These are phyloP conservation scores for Onychomys leucogaster DNA, from an alignment of 2,797 vertebrate genomes.

Conservation along the genomic window DNA sequence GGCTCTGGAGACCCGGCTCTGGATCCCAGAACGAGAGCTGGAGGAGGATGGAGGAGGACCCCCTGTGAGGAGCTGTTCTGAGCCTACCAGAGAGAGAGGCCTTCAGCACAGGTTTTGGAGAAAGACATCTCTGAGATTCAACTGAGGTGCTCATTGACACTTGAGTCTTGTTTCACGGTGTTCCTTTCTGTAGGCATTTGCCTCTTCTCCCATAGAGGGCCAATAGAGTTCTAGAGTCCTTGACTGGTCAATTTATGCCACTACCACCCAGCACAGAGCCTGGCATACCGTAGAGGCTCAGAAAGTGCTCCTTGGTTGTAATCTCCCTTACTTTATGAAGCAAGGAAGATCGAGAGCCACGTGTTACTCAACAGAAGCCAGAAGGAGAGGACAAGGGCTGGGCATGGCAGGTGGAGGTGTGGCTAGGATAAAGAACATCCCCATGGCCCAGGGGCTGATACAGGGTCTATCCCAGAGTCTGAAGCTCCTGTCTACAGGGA, in stretches of 20 bases:
- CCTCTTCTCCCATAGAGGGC: background rate
- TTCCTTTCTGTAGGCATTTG: background rate
- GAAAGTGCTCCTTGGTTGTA: background rate
- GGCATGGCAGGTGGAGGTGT: background rate
- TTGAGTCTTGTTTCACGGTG: background rate
- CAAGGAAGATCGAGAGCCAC: background rate
- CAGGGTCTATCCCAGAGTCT: background rate
- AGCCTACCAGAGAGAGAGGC: no score
- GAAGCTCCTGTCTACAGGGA: background rate
- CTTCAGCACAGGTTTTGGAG: background rate
- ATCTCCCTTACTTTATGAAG: background rate
- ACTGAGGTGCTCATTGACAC: background rate
- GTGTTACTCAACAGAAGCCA: background rate
- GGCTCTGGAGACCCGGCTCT: background rate
- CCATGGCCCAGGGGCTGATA: fast-evolving
- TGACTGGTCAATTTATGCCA: background rate
- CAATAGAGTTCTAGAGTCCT: background rate
- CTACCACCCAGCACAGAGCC: background rate
- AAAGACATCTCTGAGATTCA: background rate
- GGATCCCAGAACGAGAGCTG: background rate
- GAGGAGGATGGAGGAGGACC: background rate
- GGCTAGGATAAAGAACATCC: background rate
- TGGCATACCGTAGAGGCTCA: background rate
- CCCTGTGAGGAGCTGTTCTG: background rate
- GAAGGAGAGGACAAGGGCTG: background rate